Evolutionary conservation across 2,797 vertebrate species (phyloP).

Genomic region (Lutra lutra): DNA sequence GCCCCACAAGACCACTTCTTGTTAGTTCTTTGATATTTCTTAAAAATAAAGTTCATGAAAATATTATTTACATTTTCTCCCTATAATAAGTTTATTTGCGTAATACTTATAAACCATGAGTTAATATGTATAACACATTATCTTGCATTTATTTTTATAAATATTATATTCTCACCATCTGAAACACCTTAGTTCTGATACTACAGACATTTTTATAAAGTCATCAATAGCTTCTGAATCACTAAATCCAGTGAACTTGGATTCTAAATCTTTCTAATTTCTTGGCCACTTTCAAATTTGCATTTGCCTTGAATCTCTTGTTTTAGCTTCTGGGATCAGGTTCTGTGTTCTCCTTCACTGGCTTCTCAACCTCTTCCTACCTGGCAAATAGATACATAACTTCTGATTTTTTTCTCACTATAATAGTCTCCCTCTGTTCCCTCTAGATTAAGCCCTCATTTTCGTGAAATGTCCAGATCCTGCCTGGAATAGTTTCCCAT

Average conservation of each 20-base stretch:
- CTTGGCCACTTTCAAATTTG: not conserved
- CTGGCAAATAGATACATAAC: not conserved
- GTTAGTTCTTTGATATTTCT: constrained; percentile 21
- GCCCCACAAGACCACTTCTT: not conserved
- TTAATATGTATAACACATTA: not conserved
- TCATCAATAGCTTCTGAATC: not conserved
- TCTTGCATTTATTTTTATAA: constrained; percentile 5
- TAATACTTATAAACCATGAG: not conserved
- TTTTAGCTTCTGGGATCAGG: not conserved
- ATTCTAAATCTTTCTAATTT: not conserved
- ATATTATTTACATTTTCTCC: not conserved
- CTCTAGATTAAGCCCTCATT: not conserved
- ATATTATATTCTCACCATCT: not conserved
- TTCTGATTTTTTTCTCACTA: not conserved
- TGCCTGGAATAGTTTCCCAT: not conserved
- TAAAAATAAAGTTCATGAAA: constrained; percentile 28
- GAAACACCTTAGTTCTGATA: not conserved
- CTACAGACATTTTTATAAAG: not conserved
- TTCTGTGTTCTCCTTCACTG: not conserved
- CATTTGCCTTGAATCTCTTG: not conserved
- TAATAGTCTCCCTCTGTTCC: not conserved
- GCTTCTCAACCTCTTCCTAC: not conserved
- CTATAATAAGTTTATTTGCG: not conserved
- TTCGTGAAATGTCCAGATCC: not conserved
- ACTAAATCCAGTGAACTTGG: not conserved